Evolutionary conservation across 2,888 invertebrate species (phyloP), one percentile per base, ranked within the genome.

Genomic region (Liopterus haemorrhoidalis): DNA sequence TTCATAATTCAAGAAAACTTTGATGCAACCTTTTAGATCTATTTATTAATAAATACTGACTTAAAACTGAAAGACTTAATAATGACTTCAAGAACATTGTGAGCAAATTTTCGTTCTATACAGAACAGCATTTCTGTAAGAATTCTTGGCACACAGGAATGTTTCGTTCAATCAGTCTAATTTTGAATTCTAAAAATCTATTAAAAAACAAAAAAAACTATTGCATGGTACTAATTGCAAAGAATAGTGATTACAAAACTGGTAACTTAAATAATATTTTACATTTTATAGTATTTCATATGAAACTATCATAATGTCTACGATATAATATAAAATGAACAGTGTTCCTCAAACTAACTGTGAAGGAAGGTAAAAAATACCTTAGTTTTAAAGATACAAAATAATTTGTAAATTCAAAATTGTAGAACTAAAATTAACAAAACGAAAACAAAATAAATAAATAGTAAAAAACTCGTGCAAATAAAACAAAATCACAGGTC

Each of bases 61-160:
- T 35, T 45, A 16, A 32, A 9, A 31, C 27, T 33, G 41, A 37
- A 44, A 46, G 36, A 40, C 19, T 21, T 36, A 30, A 41, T 28
- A 35, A 46, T 30, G 18, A 41, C 30, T 41, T 28, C 24, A 35
- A 46, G 24, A 28, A 36, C 21, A 9, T n/a, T 16, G 36, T 40
- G 40, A 46, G 41, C 41, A 46, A 46, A 41, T 46, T 36, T 41
- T 30, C 30, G 41, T 46, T 46, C 28, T 46, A 46, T 15, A 40
- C 33, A 45, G 39, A 22, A 15, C 19, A 27, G n/a, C n/a, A n/a
- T n/a, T 21, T 16, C 33, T 22, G 21, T 41, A 27, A 37, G 32
- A 37, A 32, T 2, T 46, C 12, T 41, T 41, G 41, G 41, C 41
- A 46, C 41, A 40, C 32, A n/a, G 41, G 36, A 41, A 46, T 41